phyloP scores from a whole-genome alignment of 2,113 vertebrate genomes.

The Poeciliopsis occidentalis region DNA sequence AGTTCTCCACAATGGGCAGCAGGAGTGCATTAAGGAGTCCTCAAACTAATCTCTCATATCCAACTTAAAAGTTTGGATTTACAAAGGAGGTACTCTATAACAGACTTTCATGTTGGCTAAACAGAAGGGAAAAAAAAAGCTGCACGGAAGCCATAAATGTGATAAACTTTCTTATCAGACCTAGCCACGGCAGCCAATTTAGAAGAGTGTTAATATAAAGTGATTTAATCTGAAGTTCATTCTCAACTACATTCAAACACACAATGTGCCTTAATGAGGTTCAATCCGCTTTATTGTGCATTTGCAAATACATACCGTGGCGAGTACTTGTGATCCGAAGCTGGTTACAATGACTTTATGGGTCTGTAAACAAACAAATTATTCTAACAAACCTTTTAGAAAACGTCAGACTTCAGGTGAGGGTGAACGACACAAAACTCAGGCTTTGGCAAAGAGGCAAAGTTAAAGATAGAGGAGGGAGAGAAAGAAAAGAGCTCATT shows the following conservation, averaged over 20 bases:
- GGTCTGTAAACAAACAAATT: constrained; percentile 7
- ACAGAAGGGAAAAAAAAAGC: neutral
- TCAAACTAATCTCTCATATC: constrained; percentile 23
- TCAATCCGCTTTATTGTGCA: constrained; percentile 37
- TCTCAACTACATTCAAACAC: constrained; percentile 29
- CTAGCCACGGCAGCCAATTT: constrained; percentile 1
- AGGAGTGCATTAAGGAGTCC: neutral
- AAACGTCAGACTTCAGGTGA: constrained; percentile 15
- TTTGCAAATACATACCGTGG: constrained; percentile 21
- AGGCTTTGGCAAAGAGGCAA: neutral
- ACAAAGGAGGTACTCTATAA: constrained; percentile 16
- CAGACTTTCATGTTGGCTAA: constrained; percentile 20
- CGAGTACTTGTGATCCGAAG: constrained; percentile 36
- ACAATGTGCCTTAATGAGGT: constrained; percentile 45
- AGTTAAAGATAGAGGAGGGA: constrained; percentile 1
- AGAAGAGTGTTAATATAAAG: constrained; percentile 31
- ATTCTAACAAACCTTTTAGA: constrained; percentile 9
- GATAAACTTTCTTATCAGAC: constrained; percentile 24
- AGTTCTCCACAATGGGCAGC: constrained; percentile 4
- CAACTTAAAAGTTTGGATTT: constrained; percentile 18
- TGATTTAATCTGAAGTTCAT: constrained; percentile 42
- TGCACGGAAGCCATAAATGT: constrained; percentile 10
- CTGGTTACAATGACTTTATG: constrained; percentile 3
- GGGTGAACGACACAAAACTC: constrained; percentile 18
- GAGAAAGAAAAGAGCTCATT: constrained; percentile 57